These are phyloP conservation scores for Drosophila virilis DNA, from an alignment of 1,140 invertebrate genomes.

Conservation along the genomic window DNA sequence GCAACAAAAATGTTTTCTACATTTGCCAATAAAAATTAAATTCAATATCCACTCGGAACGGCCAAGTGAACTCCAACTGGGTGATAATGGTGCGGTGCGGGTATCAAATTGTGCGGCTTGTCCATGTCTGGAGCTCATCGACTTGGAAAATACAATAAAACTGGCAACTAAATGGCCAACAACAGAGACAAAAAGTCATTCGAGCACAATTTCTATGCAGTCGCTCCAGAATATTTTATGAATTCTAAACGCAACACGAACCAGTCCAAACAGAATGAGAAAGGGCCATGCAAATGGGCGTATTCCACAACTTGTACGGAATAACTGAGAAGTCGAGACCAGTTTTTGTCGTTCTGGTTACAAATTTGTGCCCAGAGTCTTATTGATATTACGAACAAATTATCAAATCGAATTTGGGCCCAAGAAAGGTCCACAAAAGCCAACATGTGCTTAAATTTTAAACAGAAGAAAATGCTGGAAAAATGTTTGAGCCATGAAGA, in stretches of 20 bases:
- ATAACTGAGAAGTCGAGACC: constrained; percentile 22
- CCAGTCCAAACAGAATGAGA: background rate
- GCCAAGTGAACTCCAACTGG: background rate
- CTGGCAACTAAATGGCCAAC: constrained; percentile 66
- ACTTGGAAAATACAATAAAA: constrained; percentile 68
- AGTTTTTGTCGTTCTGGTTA: constrained; percentile 34
- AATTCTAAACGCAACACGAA: constrained; percentile 38
- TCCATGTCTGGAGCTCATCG: constrained; percentile 26
- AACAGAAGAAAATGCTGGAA: no score
- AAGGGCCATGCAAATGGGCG: constrained; percentile 43
- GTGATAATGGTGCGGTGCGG: background rate
- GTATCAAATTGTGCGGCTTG: constrained; percentile 4
- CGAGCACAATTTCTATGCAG: constrained; percentile 53
- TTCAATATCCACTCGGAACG: constrained; percentile 34
- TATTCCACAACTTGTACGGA: constrained; percentile 20
- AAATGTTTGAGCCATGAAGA: no score
- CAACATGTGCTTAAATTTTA: no score
- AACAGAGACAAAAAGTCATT: constrained; percentile 40
- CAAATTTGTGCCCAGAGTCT: constrained; percentile 27
- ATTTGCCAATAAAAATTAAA: constrained; percentile 31
- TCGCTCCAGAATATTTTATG: constrained; percentile 68
- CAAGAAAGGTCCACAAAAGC: background rate
- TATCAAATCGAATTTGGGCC: constrained; percentile 38
- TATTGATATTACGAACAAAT: constrained; percentile 69
- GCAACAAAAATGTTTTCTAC: constrained; percentile 8